A percentile compares a stretch with the other conserved stretches of the same genome.
These are phyloP conservation scores for Cyprinodon diabolis DNA, from an alignment of 2,797 vertebrate species.

Conservation along the genomic window DNA sequence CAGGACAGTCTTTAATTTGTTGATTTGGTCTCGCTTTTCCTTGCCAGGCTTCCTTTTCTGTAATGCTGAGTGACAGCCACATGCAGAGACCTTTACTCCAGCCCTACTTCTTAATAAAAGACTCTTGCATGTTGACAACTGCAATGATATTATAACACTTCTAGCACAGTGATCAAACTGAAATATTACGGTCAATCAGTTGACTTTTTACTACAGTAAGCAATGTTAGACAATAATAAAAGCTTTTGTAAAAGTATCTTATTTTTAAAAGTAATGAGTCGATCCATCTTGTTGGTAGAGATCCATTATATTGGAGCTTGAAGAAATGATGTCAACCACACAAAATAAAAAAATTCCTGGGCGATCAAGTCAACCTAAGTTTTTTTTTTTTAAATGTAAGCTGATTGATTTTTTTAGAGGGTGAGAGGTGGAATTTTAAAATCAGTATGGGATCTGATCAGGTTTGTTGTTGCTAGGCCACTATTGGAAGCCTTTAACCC, in stretches of 20 bases:
- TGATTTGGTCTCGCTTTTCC: conserved; percentile 72
- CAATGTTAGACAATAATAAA: not conserved
- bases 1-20: conserved; percentile 78
- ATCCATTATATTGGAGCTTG: not conserved
- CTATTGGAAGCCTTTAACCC: too few relatives aligned
- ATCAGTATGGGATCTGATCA: not conserved
- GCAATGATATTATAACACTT: not conserved
- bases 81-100: conserved; percentile 1
- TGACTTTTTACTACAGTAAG: not conserved
- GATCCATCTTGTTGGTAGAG: not conserved
- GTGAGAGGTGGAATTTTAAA: not conserved
- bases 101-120: conserved; percentile 1
- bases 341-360: not conserved
- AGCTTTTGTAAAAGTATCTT: not conserved
- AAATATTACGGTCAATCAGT: not conserved
- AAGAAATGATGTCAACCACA: not conserved
- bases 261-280: not conserved
- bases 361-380: not conserved
- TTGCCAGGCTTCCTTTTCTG: conserved; percentile 56
- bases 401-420: not conserved
- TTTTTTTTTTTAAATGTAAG: not conserved
- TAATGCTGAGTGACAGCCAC: conserved; percentile 28
- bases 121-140: not conserved
- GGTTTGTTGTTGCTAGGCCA: not conserved
- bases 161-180: not conserved